phyloP scores from a whole-genome alignment of 2,113 vertebrate species.

The Ondatra zibethicus region DNA sequence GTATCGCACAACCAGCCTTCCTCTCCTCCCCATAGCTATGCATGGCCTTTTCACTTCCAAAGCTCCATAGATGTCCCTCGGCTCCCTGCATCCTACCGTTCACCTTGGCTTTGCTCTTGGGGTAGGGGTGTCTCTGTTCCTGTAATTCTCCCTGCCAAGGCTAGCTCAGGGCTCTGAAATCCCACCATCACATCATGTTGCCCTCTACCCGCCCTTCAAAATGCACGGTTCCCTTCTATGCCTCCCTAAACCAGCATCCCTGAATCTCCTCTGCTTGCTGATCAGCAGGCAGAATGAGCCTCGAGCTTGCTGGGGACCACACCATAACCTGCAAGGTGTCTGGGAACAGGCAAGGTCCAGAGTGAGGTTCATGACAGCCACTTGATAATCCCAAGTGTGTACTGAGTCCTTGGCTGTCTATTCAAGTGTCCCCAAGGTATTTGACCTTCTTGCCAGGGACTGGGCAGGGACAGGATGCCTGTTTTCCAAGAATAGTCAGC shows the following conservation, averaged over 20 bases:
- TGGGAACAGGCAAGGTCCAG: too few species aligned
- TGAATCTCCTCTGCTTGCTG: neutral
- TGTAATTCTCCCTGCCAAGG: fast-evolving
- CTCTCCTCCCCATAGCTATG: neutral
- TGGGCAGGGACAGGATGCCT: neutral
- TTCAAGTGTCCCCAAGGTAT: neutral
- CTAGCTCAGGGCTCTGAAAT: neutral
- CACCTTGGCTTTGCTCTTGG: neutral
- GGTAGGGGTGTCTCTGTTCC: neutral
- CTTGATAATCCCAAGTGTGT: neutral
- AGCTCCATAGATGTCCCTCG: fast-evolving
- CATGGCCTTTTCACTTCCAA: neutral
- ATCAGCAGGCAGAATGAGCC: neutral
- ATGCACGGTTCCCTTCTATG: neutral
- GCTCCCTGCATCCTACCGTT: fast-evolving
- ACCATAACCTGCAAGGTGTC: neutral
- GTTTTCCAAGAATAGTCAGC: neutral
- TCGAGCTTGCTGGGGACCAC: neutral
- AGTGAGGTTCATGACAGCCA: neutral
- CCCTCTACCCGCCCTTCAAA: neutral
- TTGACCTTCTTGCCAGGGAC: neutral
- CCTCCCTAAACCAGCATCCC: too few species aligned
- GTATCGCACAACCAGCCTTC: neutral
- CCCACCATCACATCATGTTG: fast-evolving
- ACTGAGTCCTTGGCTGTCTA: neutral